A percentile compares a stretch with the other conserved stretches of the same genome.
phyloP scores from a whole-genome alignment of 2,113 vertebrate species.

The Delphinapterus leucas region DNA sequence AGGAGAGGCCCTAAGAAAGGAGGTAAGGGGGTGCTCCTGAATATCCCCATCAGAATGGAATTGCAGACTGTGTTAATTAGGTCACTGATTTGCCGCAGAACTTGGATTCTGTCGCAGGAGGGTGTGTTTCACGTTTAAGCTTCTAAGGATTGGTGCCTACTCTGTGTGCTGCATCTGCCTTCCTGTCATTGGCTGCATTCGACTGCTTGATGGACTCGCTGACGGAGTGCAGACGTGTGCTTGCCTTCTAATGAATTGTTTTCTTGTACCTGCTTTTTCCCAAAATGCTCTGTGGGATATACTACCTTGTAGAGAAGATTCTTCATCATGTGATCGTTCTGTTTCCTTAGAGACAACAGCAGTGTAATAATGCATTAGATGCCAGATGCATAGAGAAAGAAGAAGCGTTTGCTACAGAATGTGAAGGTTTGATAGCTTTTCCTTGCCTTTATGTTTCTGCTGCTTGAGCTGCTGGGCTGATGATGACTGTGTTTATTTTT shows the following conservation, averaged over 20 bases:
- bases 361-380: slow-evolving; percentile 82
- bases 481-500: neutral
- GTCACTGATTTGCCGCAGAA: neutral
- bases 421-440: slow-evolving; percentile 80
- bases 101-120: slow-evolving; percentile 10
- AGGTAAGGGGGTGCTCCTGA: neutral
- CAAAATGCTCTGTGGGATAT: neutral
- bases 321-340: slow-evolving; percentile 81
- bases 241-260: neutral
- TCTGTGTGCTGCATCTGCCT: neutral
- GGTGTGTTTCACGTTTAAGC: neutral
- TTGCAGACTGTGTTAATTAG: neutral
- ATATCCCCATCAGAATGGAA: neutral
- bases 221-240: neutral
- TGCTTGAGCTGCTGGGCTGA: neutral
- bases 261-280: neutral
- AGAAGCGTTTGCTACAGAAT: slow-evolving; percentile 67
- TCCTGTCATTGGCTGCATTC: neutral
- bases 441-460: slow-evolving; percentile 30
- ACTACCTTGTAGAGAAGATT: slow-evolving; percentile 57
- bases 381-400: slow-evolving; percentile 80
- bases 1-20: neutral
- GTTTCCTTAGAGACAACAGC: slow-evolving; percentile 91
- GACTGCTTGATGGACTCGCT: neutral
- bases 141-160: neutral